Percentiles rank a stretch among this genome's conserved stretches.
phyloP scores from a whole-genome alignment of 2,888 invertebrate genomes.

The Spilarctia lutea region DNA sequence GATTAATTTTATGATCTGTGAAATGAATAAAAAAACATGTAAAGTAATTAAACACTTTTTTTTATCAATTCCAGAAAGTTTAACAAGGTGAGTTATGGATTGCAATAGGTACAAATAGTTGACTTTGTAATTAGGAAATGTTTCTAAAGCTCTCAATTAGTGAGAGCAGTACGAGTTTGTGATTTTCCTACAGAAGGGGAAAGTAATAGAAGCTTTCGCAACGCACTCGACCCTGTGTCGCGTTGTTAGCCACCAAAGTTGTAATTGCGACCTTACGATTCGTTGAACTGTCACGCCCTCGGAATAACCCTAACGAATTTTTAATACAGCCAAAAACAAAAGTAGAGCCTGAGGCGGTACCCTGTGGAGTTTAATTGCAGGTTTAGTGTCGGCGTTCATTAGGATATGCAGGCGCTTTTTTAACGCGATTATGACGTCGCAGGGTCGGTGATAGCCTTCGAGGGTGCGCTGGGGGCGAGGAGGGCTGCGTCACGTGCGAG shows the following conservation, averaged over 20 bases:
- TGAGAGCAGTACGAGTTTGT: conserved; percentile 61
- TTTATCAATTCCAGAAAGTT: conserved; percentile 32
- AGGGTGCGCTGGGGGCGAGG: conserved; percentile 81
- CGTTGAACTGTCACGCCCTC: conserved; percentile 74
- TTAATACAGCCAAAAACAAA: conserved; percentile 77
- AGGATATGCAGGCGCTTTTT: conserved; percentile 84
- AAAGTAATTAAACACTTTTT: no score
- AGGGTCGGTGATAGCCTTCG: conserved; percentile 70
- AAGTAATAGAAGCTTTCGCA: conserved; percentile 67
- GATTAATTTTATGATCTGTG: conserved; percentile 81
- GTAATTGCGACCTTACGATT: conserved; percentile 80
- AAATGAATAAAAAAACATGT: conserved; percentile 65
- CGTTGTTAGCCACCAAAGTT: conserved; percentile 68
- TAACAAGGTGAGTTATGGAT: conserved; percentile 61
- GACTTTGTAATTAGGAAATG: conserved; percentile 67
- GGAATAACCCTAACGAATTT: conserved; percentile 73
- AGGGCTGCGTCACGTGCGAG: conserved; percentile 86
- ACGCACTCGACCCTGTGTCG: conserved; percentile 59
- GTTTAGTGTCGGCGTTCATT: conserved; percentile 82
- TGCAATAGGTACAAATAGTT: conserved; percentile 62
- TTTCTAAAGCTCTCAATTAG: conserved; percentile 69
- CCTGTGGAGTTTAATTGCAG: conserved; percentile 79
- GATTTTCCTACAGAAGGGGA: conserved; percentile 69
- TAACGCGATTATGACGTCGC: conserved; percentile 84
- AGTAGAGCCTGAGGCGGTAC: conserved; percentile 63